Base-by-base conservation (phyloP, 2,888 invertebrate species). In the Allolobophora icterica region DNA sequence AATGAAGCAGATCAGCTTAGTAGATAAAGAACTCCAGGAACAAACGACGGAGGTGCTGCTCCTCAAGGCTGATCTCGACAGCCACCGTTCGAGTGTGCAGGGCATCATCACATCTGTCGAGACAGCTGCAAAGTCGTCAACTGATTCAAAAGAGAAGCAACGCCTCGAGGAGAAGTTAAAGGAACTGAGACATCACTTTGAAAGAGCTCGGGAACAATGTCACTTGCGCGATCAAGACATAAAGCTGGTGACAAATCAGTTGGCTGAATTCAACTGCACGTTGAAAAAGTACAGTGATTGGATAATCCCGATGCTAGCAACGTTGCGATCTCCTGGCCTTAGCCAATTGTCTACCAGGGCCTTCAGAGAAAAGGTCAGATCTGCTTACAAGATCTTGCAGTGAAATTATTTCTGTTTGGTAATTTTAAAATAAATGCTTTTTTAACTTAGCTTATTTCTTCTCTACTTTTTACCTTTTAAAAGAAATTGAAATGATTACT, bases 101-200 rank as follows among this genome's bases (percentile, higher is more conserved):
- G 89, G 91, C 21, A 90, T 93, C n/a, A 92, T 92, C 45, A 45
- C 90, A n/a, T 90, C 92, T 11, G 92, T 89, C 8, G 38, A 91
- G n/a, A 91, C 92, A 17, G 45, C 90, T 45, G 89, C 91, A 34
- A 92, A 91, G n/a, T 91, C 91, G 13, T 33, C 34, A 17, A 89
- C 94, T 93, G 98, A 98, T 95, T 97, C 97, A 0, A 96, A 98
- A 83, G 97, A 98, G 91, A 98, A 98, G 0, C 98, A 98, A 96
- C 97, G 98, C 94, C 97, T 98, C 91, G 98, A 98, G 95, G 96
- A 97, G 91, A 97, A 98, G 94, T 96, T 98, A n/a, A 97, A 97
- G 93, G 98, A 98, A 94, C 97, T 98, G 2, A 97, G 97, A 92
- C 94, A 95, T 34, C 97, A 98, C 95, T 98, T 98, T 95, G 98